A percentile compares a stretch with the other conserved stretches of the same genome.
phyloP scores from a whole-genome alignment of 2,797 vertebrate species.

The Macroramphosus scolopax region DNA sequence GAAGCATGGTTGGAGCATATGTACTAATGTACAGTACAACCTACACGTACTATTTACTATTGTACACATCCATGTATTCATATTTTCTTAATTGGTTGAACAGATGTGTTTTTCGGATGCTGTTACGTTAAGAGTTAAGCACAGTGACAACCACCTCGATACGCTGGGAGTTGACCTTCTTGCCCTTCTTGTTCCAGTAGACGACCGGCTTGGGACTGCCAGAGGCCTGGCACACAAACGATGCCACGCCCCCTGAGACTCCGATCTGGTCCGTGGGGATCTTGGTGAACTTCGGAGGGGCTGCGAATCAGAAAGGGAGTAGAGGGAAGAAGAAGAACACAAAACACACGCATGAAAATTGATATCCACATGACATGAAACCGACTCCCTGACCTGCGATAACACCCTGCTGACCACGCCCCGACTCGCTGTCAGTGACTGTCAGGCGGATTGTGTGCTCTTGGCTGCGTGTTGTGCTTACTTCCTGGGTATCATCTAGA shows the following conservation, averaged over 20 bases:
- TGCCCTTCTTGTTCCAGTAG: slow-evolving; percentile 99
- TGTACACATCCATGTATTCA: background rate
- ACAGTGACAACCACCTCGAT: slow-evolving; percentile 90
- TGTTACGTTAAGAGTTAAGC: slow-evolving; percentile 41
- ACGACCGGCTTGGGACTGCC: slow-evolving; percentile 93
- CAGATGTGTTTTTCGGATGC: no score
- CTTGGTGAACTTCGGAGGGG: slow-evolving; percentile 84
- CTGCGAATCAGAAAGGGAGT: slow-evolving; percentile 35
- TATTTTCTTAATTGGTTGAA: no score
- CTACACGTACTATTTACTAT: background rate
- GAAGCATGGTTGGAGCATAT: no score
- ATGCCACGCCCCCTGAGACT: slow-evolving; percentile 94
- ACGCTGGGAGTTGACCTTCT: slow-evolving; percentile 97
- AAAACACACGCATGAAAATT: slow-evolving; percentile 23
- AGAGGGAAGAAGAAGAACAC: background rate
- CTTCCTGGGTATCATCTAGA: slow-evolving; percentile 78
- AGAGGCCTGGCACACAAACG: slow-evolving; percentile 94
- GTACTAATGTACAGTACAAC: no score
- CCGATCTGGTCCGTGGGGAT: slow-evolving; percentile 95
- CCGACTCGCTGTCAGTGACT: slow-evolving; percentile 47
- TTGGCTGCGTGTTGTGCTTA: slow-evolving; percentile 59
- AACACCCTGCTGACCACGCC: slow-evolving; percentile 46
- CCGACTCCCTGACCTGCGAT: slow-evolving; percentile 6
- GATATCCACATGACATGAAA: slow-evolving; percentile 31
- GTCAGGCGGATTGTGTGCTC: slow-evolving; percentile 48